Evolutionary conservation across 1,140 invertebrate genomes (phyloP), one percentile per base, ranked within the genome.

Genomic region (Formica selysi): DNA sequence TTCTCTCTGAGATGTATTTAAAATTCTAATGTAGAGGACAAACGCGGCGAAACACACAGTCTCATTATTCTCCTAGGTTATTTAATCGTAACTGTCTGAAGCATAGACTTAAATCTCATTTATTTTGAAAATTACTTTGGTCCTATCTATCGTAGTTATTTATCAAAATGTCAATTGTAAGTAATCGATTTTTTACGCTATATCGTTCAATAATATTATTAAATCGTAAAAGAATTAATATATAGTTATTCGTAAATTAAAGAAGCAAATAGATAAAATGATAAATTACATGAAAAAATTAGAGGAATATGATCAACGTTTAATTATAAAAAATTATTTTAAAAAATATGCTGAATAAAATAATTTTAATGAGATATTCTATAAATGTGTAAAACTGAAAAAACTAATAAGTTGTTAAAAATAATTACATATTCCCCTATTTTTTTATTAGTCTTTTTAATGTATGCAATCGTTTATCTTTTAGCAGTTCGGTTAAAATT

Each of bases 161-260:
- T 29, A 54, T 22, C 19, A 6, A 78, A 48, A 64, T 36, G 41
- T 32, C 2, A 19, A 41, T 80, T n/a, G 16, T n/a, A 57, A 57
- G 19, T 38, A 57, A 80, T 80, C 48, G 48, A 70, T 70, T 68
- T 67, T 57, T 68, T 36, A 67, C 51, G 38, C 51, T 70, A 16
- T 29, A 7, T 29, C 22, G 13, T 19, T 10, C 26, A 10, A n/a
- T 36, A 64, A 65, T 48, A 51, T 36, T 36, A 79, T 79, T 59
- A 81, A 81, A 71, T n/a, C 3, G 22, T 5, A 41, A 13, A 71
- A 62, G 8, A 26, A 68, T 65, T 79, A 54, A 79, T 74, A n/a
- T 29, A 29, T 29, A 29, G 11, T n/a, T 4, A 19, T 11, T 41
- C 22, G n/a, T 38, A 38, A 11, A 5, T 38, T 76, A n/a, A 61